Percentiles rank a stretch among this genome's conserved stretches.
Evolutionary conservation across 2,797 vertebrate species (phyloP).

Genomic region (Fistularia commersonii): DNA sequence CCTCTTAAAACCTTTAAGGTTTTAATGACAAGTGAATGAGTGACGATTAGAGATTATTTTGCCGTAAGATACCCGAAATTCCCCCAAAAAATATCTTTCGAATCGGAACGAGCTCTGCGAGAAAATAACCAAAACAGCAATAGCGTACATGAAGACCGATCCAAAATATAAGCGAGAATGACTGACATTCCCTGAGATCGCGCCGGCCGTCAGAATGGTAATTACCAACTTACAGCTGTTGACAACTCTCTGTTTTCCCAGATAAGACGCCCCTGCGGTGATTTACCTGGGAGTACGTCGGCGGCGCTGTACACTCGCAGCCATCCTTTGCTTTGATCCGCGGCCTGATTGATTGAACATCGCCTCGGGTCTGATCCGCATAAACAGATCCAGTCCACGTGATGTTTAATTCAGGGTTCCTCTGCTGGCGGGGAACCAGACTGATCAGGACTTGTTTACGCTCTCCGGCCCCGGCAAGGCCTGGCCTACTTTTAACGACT

Average conservation of each 20-base stretch:
- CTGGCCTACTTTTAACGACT: slow-evolving; percentile 67
- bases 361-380: slow-evolving; percentile 58
- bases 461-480: slow-evolving; percentile 48
- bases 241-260: slow-evolving; percentile 39
- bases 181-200: not conserved
- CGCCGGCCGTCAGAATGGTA: slow-evolving; percentile 23
- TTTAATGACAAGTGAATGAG: too few relatives aligned
- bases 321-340: slow-evolving; percentile 60
- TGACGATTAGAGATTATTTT: too few relatives aligned
- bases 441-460: slow-evolving; percentile 67
- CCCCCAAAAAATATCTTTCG: too few relatives aligned
- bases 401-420: slow-evolving; percentile 68
- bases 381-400: slow-evolving; percentile 58
- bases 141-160: too few relatives aligned
- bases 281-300: slow-evolving; percentile 47
- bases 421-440: slow-evolving; percentile 56
- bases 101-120: too few relatives aligned
- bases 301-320: slow-evolving; percentile 40
- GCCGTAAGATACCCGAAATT: too few relatives aligned
- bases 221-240: slow-evolving; percentile 51
- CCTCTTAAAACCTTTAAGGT: too few relatives aligned
- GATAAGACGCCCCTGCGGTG: slow-evolving; percentile 39
- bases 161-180: not conserved
- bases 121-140: too few relatives aligned
- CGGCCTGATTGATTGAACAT: slow-evolving; percentile 64